Base-by-base conservation (phyloP, 2,888 invertebrate species). In the Cinara cedri region DNA sequence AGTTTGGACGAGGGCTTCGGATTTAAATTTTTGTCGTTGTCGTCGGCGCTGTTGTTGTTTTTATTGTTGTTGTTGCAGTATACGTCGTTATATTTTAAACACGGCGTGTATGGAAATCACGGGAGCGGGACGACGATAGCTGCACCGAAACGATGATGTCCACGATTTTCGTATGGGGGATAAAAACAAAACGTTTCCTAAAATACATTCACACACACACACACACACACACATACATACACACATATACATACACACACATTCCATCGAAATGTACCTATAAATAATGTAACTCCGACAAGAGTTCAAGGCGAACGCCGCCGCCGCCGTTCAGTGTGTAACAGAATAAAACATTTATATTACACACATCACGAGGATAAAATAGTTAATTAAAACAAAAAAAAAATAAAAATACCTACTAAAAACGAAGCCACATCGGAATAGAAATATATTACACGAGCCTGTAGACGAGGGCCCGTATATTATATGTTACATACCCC, bases 231-330 rank as follows among this genome's bases (percentile, higher is more conserved):
- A n/a, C n/a, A 71, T 21, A 51, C 70, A 54, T 34, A 0, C 66
- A 16, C 34, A 42, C 8, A 9, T 44, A 44, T 11, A 24, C 44
- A 24, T n/a, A n/a, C n/a, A n/a, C 21, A 49, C 60, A 19, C 75
- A 75, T 75, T 75, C 75, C 75, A 66, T 19, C 10, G 24, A 72
- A 60, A 60, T 42, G 26, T 60, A 14, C 46, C 46, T 72, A 72
- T 72, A 72, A 72, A 72, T 71, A 57, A 60, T 68, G n/a, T 46
- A 26, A 60, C 24, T 60, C 46, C 46, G 26, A 11, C 57, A 26
- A 63, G 65, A 66, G 75, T 75, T 75, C 75, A 75, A 75, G 75
- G 75, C 63, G 65, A 75, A 65, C 75, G 51, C 51, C 74, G 74
- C 21, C 34, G 3, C 34, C 34, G 34, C 34, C 34, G 34, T 34